These are phyloP conservation scores for Nyctalus aviator DNA, from an alignment of 2,797 vertebrate genomes.

Conservation along the genomic window DNA sequence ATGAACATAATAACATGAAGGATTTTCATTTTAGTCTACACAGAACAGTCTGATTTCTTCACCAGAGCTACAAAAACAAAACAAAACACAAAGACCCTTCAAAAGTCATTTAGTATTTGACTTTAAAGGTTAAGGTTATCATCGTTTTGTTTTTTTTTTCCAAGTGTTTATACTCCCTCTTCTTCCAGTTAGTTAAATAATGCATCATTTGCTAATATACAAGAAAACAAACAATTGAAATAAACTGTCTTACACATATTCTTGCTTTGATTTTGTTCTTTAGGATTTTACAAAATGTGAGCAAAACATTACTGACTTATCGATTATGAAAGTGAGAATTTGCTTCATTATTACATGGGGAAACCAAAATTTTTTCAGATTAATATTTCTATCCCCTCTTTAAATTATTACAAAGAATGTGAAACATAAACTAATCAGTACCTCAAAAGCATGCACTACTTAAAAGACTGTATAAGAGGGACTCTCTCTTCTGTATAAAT, in stretches of 20 bases:
- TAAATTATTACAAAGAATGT: background rate
- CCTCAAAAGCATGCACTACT: background rate
- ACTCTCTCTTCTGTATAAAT: slow-evolving; percentile 7
- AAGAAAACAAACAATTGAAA: slow-evolving; percentile 69
- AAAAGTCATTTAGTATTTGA: slow-evolving; percentile 76
- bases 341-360: background rate
- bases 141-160: slow-evolving; percentile 68
- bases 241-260: background rate
- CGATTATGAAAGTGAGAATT: slow-evolving; percentile 4
- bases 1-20: slow-evolving; percentile 6
- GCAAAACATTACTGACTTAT: background rate
- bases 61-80: background rate
- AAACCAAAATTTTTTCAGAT: background rate
- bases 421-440: background rate
- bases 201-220: slow-evolving; percentile 61
- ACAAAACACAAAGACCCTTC: slow-evolving; percentile 59
- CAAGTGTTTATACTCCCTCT: slow-evolving; percentile 65
- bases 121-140: slow-evolving; percentile 77
- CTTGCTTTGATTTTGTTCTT: background rate
- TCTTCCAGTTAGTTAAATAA: slow-evolving; percentile 50
- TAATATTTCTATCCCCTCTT: background rate
- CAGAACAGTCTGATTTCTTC: background rate
- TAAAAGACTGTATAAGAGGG: background rate
- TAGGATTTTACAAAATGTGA: slow-evolving; percentile 9
- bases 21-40: background rate